phyloP scores from a whole-genome alignment of 2,797 vertebrate genomes.

The Cuniculus paca region DNA sequence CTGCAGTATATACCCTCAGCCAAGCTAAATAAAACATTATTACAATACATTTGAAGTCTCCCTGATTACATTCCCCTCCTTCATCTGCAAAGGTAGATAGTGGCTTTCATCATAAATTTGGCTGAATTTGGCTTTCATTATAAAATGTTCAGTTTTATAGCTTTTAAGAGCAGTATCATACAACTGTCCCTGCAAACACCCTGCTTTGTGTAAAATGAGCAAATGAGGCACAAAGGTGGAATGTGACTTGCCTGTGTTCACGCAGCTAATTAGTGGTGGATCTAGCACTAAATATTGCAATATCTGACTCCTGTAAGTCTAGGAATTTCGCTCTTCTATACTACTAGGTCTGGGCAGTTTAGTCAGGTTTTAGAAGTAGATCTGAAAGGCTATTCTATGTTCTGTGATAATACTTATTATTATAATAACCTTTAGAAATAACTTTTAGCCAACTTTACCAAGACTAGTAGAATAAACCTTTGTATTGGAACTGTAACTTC shows the following conservation, averaged over 20 bases:
- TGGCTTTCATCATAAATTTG: slow-evolving; percentile 34
- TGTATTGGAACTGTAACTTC: slow-evolving; percentile 30
- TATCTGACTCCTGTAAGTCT: background rate
- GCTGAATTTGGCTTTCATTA: slow-evolving; percentile 35
- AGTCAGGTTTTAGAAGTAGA: slow-evolving; percentile 29
- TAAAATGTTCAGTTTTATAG: background rate
- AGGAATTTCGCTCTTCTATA: background rate
- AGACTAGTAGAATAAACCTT: background rate
- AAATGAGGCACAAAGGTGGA: background rate
- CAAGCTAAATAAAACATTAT: background rate
- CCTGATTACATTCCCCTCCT: background rate
- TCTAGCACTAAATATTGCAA: background rate
- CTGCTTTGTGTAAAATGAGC: slow-evolving; percentile 40
- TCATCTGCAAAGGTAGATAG: slow-evolving; percentile 31
- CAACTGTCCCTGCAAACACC: background rate
- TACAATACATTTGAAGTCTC: background rate
- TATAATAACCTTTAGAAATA: slow-evolving; percentile 48
- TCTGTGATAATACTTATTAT: slow-evolving; percentile 50
- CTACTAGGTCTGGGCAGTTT: background rate
- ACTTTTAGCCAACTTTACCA: slow-evolving; percentile 12
- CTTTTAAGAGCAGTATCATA: background rate
- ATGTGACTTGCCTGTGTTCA: slow-evolving; percentile 10
- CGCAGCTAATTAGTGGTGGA: background rate
- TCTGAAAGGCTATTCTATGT: background rate
- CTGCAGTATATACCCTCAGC: background rate